phyloP scores from a whole-genome alignment of 2,888 invertebrate species.

The Adela reaumurella region DNA sequence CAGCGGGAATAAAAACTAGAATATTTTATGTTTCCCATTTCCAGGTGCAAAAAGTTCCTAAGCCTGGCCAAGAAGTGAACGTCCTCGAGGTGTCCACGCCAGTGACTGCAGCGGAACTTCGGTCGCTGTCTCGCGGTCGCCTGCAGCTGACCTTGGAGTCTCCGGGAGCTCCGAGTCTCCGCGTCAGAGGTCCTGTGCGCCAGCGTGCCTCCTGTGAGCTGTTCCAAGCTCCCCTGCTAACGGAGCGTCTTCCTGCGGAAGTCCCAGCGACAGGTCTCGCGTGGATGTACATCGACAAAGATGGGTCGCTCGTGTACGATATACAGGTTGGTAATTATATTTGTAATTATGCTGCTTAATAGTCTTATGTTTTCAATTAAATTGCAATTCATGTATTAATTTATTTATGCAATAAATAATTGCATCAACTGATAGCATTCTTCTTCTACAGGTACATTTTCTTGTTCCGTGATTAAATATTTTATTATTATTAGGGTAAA shows the following conservation, averaged over 20 bases:
- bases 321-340: no score
- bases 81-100: slow-evolving; percentile 75
- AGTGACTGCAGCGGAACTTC: slow-evolving; percentile 70
- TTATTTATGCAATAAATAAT: no score
- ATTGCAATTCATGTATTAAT: no score
- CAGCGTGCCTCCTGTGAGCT: slow-evolving; percentile 77
- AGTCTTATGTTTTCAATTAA: no score
- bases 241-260: slow-evolving; percentile 41
- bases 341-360: no score
- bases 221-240: slow-evolving; percentile 68
- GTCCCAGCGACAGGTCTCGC: slow-evolving; percentile 64
- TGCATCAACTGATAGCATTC: no score
- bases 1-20: no score
- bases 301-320: slow-evolving; percentile 74
- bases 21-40: no score
- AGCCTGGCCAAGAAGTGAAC: slow-evolving; percentile 74
- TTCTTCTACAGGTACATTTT: no score
- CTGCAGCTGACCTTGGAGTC: slow-evolving; percentile 69
- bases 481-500: no score
- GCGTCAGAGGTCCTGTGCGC: slow-evolving; percentile 67
- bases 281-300: slow-evolving; percentile 74
- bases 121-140: slow-evolving; percentile 74
- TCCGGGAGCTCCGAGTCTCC: slow-evolving; percentile 61
- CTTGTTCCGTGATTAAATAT: no score
- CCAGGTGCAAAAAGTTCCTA: slow-evolving; percentile 61